Evolutionary conservation across 2,888 invertebrate genomes (phyloP).

Genomic region (Osmoderma eremita): DNA sequence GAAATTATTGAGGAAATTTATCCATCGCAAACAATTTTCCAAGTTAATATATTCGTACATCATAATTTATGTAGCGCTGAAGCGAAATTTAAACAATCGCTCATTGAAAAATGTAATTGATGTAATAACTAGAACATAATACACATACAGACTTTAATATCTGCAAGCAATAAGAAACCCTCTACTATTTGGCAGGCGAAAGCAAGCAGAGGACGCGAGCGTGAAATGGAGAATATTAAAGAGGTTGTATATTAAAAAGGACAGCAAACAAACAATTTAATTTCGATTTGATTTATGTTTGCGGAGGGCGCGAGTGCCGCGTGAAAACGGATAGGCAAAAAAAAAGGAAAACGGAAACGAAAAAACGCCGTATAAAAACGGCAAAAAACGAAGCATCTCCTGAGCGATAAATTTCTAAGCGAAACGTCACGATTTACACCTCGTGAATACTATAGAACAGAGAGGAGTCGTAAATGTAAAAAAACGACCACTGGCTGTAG

Average conservation of each 20-base stretch:
- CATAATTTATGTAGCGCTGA: too few relatives aligned
- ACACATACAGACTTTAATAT: too few relatives aligned
- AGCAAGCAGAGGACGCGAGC: neutral
- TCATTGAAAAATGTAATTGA: too few relatives aligned
- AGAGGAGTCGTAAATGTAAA: too few relatives aligned
- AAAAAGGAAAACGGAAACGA: neutral
- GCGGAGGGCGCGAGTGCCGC: constrained; percentile 6
- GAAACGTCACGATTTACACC: neutral
- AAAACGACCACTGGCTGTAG: too few relatives aligned
- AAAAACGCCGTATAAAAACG: neutral
- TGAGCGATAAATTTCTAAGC: constrained; percentile 15
- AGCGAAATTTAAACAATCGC: too few relatives aligned
- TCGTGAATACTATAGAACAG: constrained; percentile 1
- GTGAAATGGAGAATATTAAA: constrained; percentile 9
- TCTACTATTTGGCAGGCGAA: too few relatives aligned
- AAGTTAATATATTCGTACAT: too few relatives aligned
- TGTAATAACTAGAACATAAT: too few relatives aligned
- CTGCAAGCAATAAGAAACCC: too few relatives aligned
- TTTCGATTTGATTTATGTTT: constrained; percentile 27
- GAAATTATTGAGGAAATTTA: too few relatives aligned
- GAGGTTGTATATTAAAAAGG: constrained; percentile 16
- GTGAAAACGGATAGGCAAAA: constrained; percentile 7
- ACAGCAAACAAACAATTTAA: constrained; percentile 31
- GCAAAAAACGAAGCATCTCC: constrained; percentile 3
- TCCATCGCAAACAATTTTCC: too few relatives aligned